Conservation (phyloP, 2,797 vertebrate species). For the Phrynocephalus guinanensis region DNA sequence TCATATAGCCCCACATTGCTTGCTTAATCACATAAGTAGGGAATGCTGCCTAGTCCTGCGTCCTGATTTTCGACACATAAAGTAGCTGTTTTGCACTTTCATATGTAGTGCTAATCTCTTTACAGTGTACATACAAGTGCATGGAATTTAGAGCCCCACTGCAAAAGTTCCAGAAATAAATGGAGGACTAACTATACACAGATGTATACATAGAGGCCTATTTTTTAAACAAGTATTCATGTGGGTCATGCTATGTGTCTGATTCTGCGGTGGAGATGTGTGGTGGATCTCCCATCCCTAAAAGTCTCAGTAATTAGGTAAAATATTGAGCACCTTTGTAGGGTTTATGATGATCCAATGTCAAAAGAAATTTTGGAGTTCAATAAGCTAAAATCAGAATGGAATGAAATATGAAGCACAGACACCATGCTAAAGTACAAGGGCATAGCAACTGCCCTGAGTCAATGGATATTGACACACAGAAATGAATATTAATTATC, state of each 20-base stretch:
- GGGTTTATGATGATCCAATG: background rate
- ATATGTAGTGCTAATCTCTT: background rate
- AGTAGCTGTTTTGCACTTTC: too few species aligned
- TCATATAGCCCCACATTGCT: background rate
- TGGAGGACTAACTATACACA: too few species aligned
- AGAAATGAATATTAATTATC: conserved; percentile 18
- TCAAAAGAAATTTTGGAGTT: background rate
- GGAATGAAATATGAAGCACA: background rate
- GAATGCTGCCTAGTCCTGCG: background rate
- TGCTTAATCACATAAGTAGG: background rate
- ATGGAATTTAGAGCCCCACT: too few species aligned
- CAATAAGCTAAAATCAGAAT: background rate
- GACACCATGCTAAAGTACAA: background rate
- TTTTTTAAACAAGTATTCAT: background rate
- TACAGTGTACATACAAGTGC: background rate
- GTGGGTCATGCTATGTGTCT: background rate
- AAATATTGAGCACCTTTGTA: background rate
- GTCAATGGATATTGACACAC: background rate
- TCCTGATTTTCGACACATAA: background rate
- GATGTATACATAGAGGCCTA: too few species aligned
- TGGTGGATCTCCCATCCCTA: background rate
- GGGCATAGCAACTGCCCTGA: background rate
- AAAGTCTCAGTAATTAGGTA: background rate
- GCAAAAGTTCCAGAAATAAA: too few species aligned
- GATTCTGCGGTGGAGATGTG: background rate